Conservation (phyloP, 1,140 invertebrate genomes). For the Magallana gigas region DNA sequence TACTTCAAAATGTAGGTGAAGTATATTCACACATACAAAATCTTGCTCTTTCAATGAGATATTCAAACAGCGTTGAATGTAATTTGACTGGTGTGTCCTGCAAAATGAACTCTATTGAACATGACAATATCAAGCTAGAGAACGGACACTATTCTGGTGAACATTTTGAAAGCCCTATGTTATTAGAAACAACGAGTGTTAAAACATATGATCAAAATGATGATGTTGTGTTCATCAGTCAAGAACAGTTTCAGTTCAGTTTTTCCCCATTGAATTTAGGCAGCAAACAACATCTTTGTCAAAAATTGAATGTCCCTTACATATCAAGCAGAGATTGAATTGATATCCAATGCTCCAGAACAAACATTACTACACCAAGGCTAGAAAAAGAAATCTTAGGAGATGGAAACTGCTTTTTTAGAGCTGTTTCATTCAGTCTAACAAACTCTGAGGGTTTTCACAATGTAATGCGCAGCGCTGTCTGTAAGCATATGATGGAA, state of each 20-base stretch:
- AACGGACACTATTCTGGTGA: not conserved
- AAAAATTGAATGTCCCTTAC: not conserved
- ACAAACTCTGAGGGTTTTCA: not conserved
- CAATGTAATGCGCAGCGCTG: not conserved
- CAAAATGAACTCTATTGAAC: not conserved
- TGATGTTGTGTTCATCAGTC: not conserved
- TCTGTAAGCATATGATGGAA: not conserved
- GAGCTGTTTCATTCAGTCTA: not conserved
- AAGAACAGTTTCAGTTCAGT: not conserved
- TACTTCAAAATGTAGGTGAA: not conserved
- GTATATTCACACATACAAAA: not conserved
- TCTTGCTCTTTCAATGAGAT: not conserved
- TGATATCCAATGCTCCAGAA: not conserved
- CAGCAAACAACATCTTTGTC: not conserved
- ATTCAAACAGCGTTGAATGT: not conserved
- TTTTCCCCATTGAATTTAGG: not conserved
- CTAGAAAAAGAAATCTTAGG: not conserved
- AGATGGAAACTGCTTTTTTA: not conserved
- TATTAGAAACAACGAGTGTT: not conserved
- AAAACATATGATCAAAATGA: not conserved
- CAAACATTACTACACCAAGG: not conserved
- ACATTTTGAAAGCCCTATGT: too few relatives aligned
- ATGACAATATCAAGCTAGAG: not conserved
- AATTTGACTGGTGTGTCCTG: slow-evolving; percentile 2
- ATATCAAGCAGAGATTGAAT: not conserved